Conservation (phyloP, 2,113 vertebrate genomes). For the Rhynchomys soricoides region DNA sequence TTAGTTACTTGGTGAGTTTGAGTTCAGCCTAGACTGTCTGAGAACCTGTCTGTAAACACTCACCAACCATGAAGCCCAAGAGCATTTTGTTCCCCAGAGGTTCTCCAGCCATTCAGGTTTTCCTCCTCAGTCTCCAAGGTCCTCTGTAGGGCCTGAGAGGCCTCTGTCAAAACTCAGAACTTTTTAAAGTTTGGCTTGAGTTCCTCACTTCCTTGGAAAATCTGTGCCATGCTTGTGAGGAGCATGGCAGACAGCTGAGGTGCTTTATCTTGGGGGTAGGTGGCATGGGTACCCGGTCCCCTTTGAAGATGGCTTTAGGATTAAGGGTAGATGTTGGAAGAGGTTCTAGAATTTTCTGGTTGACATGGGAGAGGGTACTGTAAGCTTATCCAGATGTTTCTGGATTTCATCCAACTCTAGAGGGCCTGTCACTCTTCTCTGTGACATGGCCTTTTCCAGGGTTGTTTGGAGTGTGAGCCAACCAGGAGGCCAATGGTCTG, state of each 20-base stretch:
- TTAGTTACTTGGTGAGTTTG: neutral
- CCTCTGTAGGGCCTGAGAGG: neutral
- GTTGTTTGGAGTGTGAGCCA: neutral
- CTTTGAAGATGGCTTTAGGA: neutral
- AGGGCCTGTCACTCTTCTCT: neutral
- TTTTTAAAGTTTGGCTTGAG: neutral
- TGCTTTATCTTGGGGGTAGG: neutral
- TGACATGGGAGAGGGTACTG: neutral
- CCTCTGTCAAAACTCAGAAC: neutral
- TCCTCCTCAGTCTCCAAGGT: slow-evolving; percentile 53
- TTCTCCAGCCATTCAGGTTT: neutral
- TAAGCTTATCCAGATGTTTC: neutral
- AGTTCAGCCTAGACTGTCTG: neutral
- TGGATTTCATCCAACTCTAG: neutral
- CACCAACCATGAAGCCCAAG: neutral
- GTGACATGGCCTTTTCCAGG: neutral
- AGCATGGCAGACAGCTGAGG: neutral
- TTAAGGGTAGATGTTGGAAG: slow-evolving; percentile 1
- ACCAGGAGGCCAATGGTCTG: neutral
- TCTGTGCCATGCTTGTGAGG: neutral
- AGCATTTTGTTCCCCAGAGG: neutral
- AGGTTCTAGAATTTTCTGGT: neutral
- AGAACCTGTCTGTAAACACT: neutral
- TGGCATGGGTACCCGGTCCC: neutral
- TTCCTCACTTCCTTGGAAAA: slow-evolving; percentile 16